phyloP scores from a whole-genome alignment of 1,140 invertebrate genomes.

The Pinna nobilis region DNA sequence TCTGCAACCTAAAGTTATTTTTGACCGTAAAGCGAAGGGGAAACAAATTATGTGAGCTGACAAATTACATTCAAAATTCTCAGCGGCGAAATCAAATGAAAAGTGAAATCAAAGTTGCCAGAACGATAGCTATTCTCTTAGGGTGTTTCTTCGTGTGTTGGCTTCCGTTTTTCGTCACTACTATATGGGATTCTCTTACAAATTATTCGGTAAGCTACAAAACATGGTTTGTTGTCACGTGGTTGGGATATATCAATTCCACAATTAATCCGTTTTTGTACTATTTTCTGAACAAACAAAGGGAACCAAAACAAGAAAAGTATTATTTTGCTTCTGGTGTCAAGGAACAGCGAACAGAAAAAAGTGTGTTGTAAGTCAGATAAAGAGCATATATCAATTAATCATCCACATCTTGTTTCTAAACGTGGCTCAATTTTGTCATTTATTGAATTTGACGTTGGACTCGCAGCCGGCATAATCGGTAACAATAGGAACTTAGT shows the following conservation, averaged over 20 bases:
- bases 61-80: neutral
- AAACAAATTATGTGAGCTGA: constrained; percentile 22
- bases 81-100: constrained; percentile 18
- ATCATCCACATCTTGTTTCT: no score
- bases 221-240: constrained; percentile 29
- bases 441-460: no score
- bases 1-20: constrained; percentile 92
- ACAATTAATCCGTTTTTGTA: constrained; percentile 73
- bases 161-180: constrained; percentile 23
- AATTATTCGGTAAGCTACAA: constrained; percentile 31
- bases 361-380: no score
- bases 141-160: constrained; percentile 31
- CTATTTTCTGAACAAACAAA: constrained; percentile 31
- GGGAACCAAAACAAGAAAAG: neutral
- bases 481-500: no score
- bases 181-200: constrained; percentile 17
- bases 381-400: no score
- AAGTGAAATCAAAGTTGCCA: constrained; percentile 22
- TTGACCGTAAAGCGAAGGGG: constrained; percentile 22
- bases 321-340: no score
- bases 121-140: constrained; percentile 27
- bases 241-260: constrained; percentile 90
- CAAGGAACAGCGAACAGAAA: no score
- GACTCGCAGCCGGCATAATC: no score
- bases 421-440: no score